phyloP scores from a whole-genome alignment of 2,797 vertebrate species.

The Heterohyrax brucei region DNA sequence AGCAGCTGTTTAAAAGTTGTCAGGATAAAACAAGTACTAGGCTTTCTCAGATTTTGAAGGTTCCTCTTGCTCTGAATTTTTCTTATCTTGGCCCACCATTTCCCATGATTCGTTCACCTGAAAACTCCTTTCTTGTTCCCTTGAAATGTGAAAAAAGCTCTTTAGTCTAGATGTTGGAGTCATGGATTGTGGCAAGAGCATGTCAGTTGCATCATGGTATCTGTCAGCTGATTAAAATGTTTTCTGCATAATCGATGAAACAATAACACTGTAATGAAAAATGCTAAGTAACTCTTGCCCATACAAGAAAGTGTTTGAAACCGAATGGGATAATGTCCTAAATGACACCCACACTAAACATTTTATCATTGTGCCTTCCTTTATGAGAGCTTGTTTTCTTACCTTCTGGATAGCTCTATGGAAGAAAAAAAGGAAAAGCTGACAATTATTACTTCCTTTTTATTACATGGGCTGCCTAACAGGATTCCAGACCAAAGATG shows the following conservation, averaged over 20 bases:
- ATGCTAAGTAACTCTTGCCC: neutral
- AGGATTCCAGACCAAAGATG: neutral
- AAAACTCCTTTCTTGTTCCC: neutral
- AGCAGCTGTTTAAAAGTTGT: neutral
- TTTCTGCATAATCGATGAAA: neutral
- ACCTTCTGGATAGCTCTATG: neutral
- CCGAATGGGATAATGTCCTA: neutral
- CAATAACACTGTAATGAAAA: conserved; percentile 30
- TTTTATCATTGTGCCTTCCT: neutral
- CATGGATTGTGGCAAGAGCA: no score
- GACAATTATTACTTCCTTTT: neutral
- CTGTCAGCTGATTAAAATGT: conserved; percentile 44
- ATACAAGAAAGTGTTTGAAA: neutral
- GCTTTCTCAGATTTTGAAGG: neutral
- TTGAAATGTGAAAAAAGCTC: neutral
- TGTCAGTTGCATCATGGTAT: neutral
- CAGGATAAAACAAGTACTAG: neutral
- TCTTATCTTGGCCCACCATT: neutral
- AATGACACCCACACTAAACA: conserved; percentile 47
- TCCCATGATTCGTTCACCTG: neutral
- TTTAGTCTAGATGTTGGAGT: neutral
- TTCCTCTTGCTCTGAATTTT: neutral
- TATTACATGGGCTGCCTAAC: neutral
- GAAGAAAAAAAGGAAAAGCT: neutral
- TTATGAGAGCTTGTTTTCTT: conserved; percentile 51